phyloP scores from a whole-genome alignment of 2,888 invertebrate species.

The Poecilobothrus nobilitatus region DNA sequence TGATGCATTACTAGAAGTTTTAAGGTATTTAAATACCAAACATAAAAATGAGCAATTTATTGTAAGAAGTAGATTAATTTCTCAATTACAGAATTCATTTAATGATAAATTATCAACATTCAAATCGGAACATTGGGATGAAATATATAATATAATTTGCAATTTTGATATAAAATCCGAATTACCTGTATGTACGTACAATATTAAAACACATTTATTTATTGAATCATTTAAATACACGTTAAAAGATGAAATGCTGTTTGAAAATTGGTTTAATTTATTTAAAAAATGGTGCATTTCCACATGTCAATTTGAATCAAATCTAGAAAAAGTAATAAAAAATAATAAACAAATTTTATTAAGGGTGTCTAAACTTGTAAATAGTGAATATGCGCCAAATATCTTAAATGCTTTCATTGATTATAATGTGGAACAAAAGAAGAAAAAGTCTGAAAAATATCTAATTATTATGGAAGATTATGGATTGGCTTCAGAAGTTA shows the following conservation, averaged over 20 bases:
- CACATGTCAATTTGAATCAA: too few species aligned
- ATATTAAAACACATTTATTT: background rate
- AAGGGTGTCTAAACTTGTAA: background rate
- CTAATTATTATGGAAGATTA: background rate
- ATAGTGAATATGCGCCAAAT: background rate
- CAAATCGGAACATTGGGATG: background rate
- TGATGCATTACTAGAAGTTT: background rate
- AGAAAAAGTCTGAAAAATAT: background rate
- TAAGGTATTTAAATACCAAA: background rate
- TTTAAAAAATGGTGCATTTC: background rate
- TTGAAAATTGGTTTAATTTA: background rate
- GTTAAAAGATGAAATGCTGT: background rate
- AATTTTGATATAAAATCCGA: background rate
- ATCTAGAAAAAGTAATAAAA: too few species aligned
- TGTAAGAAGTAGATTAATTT: background rate
- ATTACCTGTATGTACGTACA: background rate
- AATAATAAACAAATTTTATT: background rate
- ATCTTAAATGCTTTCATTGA: background rate
- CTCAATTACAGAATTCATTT: background rate
- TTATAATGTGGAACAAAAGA: background rate
- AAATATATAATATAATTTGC: background rate
- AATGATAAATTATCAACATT: background rate
- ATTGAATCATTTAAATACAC: background rate
- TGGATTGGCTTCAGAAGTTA: background rate
- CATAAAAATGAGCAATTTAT: background rate